These are phyloP conservation scores for Sebastes oblongus DNA, from an alignment of 2,797 vertebrate genomes.

Conservation along the genomic window DNA sequence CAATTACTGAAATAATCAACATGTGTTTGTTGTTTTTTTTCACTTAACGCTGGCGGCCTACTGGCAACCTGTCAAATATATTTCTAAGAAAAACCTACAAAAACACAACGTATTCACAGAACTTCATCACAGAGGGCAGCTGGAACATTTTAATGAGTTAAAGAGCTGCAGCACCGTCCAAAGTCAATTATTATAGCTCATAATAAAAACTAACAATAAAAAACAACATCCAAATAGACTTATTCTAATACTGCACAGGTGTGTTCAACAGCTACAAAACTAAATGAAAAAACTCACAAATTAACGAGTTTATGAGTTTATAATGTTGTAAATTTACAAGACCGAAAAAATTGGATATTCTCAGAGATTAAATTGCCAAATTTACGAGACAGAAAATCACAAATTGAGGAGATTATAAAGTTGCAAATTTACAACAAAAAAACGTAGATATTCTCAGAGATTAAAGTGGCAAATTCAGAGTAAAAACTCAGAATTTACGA, in stretches of 20 bases:
- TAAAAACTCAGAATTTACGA: no score
- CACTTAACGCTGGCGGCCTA: not conserved
- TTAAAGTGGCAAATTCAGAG: no score
- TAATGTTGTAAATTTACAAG: no score
- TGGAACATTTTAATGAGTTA: conserved; percentile 37
- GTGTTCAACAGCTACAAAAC: not conserved
- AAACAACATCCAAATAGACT: not conserved
- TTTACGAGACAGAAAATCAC: no score
- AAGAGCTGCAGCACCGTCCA: not conserved
- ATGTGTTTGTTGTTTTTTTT: not conserved
- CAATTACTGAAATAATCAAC: conserved; percentile 14
- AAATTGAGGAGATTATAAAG: no score
- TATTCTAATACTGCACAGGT: not conserved
- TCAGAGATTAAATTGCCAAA: no score
- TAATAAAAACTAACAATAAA: not conserved
- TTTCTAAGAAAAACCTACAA: not conserved
- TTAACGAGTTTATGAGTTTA: no score
- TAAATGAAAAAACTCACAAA: not conserved
- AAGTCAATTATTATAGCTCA: not conserved
- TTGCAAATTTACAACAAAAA: no score
- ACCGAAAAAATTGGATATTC: no score
- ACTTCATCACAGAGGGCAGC: not conserved
- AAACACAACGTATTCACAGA: not conserved
- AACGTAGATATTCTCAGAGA: no score
- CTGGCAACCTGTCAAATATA: not conserved